These are phyloP conservation scores for Sprattus sprattus DNA, from an alignment of 2,113 vertebrate species.

Conservation along the genomic window DNA sequence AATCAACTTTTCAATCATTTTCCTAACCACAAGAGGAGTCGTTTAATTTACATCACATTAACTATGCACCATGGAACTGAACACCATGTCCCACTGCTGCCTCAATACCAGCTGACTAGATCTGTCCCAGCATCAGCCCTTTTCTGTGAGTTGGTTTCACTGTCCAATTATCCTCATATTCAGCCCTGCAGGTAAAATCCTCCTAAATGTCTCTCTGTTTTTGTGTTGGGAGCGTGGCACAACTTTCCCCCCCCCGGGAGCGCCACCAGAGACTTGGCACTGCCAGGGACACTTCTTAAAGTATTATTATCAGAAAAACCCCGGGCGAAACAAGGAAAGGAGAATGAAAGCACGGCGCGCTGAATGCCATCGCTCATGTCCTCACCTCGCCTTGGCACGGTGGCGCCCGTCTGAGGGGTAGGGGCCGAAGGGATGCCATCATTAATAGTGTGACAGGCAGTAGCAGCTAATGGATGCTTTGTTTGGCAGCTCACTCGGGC, in stretches of 20 bases:
- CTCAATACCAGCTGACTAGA: neutral
- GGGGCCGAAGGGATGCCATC: conserved; percentile 36
- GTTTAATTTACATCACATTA: neutral
- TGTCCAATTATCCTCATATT: neutral
- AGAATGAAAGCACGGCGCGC: conserved; percentile 14
- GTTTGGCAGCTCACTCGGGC: neutral
- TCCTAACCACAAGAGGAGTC: neutral
- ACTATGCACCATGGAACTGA: neutral
- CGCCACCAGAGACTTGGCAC: conserved; percentile 19
- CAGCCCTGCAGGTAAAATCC: neutral
- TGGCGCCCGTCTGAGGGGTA: conserved; percentile 23
- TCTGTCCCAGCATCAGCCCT: neutral
- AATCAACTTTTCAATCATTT: neutral
- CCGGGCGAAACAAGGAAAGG: neutral
- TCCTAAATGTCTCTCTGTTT: conserved; percentile 7
- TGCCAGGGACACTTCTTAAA: conserved; percentile 31
- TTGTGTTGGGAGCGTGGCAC: neutral
- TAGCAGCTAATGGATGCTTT: conserved; percentile 19
- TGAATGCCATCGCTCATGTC: conserved; percentile 23
- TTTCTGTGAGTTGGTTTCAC: neutral
- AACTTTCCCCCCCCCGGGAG: neutral
- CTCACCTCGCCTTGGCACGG: conserved; percentile 9
- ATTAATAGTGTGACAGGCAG: conserved; percentile 43
- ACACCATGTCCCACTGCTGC: neutral
- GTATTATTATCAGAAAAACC: conserved; percentile 38